Conservation (phyloP, 2,888 invertebrate genomes). For the Pyrrhosoma nymphula region DNA sequence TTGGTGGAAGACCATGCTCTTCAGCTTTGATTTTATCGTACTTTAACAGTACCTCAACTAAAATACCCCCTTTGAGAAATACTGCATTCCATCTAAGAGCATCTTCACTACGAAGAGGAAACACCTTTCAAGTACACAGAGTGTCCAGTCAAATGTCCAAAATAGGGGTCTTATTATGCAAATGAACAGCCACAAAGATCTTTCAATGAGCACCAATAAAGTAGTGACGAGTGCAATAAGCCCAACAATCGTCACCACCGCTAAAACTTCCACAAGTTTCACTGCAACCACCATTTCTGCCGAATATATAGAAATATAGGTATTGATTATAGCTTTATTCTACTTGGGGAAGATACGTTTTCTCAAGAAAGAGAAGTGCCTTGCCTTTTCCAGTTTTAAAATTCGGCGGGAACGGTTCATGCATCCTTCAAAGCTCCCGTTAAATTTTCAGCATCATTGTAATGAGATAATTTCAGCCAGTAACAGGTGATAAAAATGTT, state of each 20-base stretch:
- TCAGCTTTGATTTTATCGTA: neutral
- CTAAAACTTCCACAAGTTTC: slow-evolving; percentile 45
- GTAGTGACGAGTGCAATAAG: slow-evolving; percentile 34
- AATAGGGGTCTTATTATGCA: slow-evolving; percentile 20
- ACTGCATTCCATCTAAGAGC: slow-evolving; percentile 26
- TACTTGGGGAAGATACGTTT: neutral
- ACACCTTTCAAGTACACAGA: neutral
- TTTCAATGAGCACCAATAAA: slow-evolving; percentile 39
- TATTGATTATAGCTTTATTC: neutral
- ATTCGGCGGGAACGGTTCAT: neutral
- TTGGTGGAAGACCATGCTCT: neutral
- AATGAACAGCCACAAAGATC: slow-evolving; percentile 48
- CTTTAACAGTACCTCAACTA: neutral
- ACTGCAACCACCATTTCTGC: slow-evolving; percentile 55
- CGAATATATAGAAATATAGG: neutral
- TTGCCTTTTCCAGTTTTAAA: neutral
- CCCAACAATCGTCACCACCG: slow-evolving; percentile 33
- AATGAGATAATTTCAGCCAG: neutral
- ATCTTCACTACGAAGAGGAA: slow-evolving; percentile 12
- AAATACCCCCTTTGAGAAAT: slow-evolving; percentile 33
- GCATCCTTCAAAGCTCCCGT: neutral
- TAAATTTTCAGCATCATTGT: neutral
- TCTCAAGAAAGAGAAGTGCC: neutral
- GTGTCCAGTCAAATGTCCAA: slow-evolving; percentile 29
- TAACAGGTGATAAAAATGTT: neutral